A percentile compares a stretch with the other conserved stretches of the same genome.
Evolutionary conservation across 2,888 invertebrate genomes (phyloP).

Genomic region (Diaprepes abbreviatus): DNA sequence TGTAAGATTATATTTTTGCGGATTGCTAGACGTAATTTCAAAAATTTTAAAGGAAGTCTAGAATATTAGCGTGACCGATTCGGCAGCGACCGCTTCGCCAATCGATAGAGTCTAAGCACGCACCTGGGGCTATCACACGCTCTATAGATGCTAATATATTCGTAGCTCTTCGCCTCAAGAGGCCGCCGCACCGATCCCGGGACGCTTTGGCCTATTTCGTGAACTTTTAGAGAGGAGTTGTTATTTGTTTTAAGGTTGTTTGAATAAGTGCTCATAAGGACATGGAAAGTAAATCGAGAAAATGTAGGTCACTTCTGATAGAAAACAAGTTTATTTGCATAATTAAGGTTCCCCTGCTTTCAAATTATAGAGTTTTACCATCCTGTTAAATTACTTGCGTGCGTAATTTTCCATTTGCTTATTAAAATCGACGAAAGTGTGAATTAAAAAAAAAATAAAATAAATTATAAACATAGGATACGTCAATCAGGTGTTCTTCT

Average conservation of each 20-base stretch:
- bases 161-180: conserved; percentile 28
- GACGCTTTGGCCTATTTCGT: conserved; percentile 25
- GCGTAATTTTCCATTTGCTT: too few relatives aligned
- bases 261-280: conserved; percentile 27
- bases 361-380: background rate
- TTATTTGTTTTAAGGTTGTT: conserved; percentile 25
- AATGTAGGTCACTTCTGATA: conserved; percentile 10
- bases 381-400: too few relatives aligned
- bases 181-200: conserved; percentile 15
- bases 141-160: conserved; percentile 47
- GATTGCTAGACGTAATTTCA: too few relatives aligned
- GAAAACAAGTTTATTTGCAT: conserved; percentile 7
- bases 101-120: conserved; percentile 20
- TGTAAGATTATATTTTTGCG: too few relatives aligned
- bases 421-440: too few relatives aligned
- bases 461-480: too few relatives aligned
- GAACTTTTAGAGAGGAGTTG: conserved; percentile 22
- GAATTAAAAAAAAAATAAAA: too few relatives aligned
- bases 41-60: conserved; percentile 10
- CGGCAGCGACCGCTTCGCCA: background rate
- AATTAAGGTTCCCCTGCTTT: background rate
- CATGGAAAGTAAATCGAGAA: conserved; percentile 6
- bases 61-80: conserved; percentile 20
- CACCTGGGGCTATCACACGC: conserved; percentile 41
- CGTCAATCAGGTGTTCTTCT: too few relatives aligned